Evolutionary conservation across 2,797 vertebrate species (phyloP).

Genomic region (Ispidina picta): DNA sequence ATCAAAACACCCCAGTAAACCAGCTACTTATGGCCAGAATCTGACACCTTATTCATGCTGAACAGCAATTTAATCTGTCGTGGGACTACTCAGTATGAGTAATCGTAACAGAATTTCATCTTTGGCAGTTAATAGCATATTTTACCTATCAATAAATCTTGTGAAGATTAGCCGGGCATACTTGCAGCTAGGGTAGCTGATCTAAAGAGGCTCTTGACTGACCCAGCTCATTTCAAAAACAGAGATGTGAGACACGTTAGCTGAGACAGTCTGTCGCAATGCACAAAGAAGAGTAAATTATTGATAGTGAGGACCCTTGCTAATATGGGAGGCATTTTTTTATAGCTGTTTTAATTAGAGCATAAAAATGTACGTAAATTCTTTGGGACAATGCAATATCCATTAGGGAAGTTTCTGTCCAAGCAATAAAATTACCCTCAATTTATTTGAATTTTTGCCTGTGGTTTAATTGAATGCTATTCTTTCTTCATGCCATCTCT

Average conservation of each 20-base stretch:
- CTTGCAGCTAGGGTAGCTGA: neutral
- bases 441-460: neutral
- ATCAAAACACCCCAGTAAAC: slow-evolving; percentile 45
- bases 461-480: slow-evolving; percentile 31
- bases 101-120: slow-evolving; percentile 22
- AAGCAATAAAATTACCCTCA: slow-evolving; percentile 5
- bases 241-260: neutral
- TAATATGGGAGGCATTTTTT: slow-evolving; percentile 4
- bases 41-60: slow-evolving; percentile 46
- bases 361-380: slow-evolving; percentile 19
- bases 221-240: slow-evolving; percentile 1
- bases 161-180: neutral
- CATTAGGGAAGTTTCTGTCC: slow-evolving; percentile 7
- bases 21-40: slow-evolving; percentile 38
- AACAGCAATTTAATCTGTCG: slow-evolving; percentile 47
- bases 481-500: neutral
- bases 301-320: neutral
- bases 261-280: neutral
- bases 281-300: slow-evolving; percentile 12
- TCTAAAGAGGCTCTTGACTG: neutral
- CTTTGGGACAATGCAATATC: slow-evolving; percentile 1
- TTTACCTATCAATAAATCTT: slow-evolving; percentile 26
- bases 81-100: slow-evolving; percentile 25
- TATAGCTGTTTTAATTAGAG: slow-evolving; percentile 33
- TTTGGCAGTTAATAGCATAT: slow-evolving; percentile 31